Evolutionary conservation across 1,140 invertebrate genomes (phyloP).

Genomic region (Bombus terrestris): DNA sequence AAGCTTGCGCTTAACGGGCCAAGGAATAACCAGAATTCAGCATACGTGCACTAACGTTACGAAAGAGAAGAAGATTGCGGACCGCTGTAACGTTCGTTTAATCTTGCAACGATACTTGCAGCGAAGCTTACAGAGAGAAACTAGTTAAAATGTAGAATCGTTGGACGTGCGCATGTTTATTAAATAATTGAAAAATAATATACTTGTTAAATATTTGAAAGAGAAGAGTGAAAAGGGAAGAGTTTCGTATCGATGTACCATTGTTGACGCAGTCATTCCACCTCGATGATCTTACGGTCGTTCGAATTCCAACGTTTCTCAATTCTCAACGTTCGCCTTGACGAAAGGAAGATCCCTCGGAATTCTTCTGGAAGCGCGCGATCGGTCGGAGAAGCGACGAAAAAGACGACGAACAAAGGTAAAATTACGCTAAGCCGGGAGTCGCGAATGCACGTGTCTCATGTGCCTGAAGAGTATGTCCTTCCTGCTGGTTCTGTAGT

Average conservation of each 20-base stretch:
- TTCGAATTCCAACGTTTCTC: neutral
- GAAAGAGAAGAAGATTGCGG: neutral
- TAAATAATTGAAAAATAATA: neutral
- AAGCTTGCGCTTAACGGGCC: neutral
- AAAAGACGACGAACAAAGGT: neutral
- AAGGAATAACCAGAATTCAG: neutral
- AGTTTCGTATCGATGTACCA: neutral
- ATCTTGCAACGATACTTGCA: neutral
- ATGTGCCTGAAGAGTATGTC: slow-evolving; percentile 82
- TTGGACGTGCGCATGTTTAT: neutral
- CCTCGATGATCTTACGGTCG: neutral
- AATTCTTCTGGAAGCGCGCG: neutral
- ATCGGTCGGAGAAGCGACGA: neutral
- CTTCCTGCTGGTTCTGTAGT: slow-evolving; percentile 81
- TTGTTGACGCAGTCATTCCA: neutral
- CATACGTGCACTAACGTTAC: neutral
- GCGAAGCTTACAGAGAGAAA: neutral
- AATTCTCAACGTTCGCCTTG: neutral
- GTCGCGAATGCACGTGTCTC: slow-evolving; percentile 56
- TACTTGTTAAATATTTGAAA: neutral
- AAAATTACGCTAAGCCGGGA: neutral
- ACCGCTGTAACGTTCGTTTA: neutral
- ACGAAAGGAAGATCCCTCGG: no score
- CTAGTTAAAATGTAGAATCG: neutral
- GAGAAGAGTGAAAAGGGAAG: no score